These are phyloP conservation scores for Tipula vernalis DNA, from an alignment of 2,888 invertebrate species.

Conservation along the genomic window DNA sequence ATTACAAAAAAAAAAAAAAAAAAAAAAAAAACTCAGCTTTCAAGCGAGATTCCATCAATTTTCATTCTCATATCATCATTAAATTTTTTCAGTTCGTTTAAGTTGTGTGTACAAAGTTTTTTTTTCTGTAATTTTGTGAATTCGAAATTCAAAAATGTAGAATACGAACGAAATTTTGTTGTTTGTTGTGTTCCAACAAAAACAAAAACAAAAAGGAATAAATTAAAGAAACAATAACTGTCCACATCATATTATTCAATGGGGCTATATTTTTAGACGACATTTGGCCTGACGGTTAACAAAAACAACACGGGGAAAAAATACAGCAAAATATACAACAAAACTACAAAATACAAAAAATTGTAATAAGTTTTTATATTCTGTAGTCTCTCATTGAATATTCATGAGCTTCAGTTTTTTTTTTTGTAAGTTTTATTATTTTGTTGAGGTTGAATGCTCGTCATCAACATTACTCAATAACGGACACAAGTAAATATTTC, in stretches of 20 bases:
- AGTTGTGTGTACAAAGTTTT: neutral
- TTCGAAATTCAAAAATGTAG: neutral
- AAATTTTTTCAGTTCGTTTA: neutral
- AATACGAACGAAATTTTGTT: neutral
- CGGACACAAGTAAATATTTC: neutral
- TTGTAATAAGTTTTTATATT: neutral
- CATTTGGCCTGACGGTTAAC: constrained; percentile 12
- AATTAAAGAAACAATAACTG: constrained; percentile 4
- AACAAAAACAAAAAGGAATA: neutral
- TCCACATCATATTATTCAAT: constrained; percentile 9
- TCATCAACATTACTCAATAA: constrained; percentile 8
- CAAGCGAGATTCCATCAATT: constrained; percentile 4
- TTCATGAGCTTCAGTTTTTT: constrained; percentile 8
- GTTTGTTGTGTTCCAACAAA: neutral
- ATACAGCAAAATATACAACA: neutral
- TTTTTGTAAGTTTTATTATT: neutral
- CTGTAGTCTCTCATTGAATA: constrained; percentile 10
- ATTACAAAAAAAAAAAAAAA: neutral
- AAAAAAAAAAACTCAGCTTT: neutral
- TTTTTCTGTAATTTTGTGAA: neutral
- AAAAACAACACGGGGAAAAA: neutral
- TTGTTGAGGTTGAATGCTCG: constrained; percentile 10
- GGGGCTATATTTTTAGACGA: constrained; percentile 7
- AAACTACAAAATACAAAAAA: neutral
- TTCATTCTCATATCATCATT: constrained; percentile 4